Conservation (phyloP, 2,888 invertebrate species). For the Leucozona laternaria region DNA sequence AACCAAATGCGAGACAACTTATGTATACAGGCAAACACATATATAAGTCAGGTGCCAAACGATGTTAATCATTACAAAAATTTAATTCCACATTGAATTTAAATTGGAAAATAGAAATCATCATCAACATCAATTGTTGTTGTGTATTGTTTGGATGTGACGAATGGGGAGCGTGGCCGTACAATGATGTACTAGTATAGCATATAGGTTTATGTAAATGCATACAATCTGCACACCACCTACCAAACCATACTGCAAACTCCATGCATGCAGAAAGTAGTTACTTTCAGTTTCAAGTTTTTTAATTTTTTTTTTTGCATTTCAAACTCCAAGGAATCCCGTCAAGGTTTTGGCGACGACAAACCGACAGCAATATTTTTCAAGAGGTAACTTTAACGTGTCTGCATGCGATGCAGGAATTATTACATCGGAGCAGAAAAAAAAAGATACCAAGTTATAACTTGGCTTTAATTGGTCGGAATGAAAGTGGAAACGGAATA, state of each 20-base stretch:
- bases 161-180: constrained; percentile 25
- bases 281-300: constrained; percentile 45
- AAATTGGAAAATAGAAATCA: constrained; percentile 36
- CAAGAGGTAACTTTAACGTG: constrained; percentile 21
- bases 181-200: constrained; percentile 6
- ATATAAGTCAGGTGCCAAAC: constrained; percentile 52
- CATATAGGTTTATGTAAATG: constrained; percentile 2
- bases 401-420: constrained; percentile 17
- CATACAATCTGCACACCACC: constrained; percentile 1
- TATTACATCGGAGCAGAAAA: constrained; percentile 21
- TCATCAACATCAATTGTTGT: constrained; percentile 16
- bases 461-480: constrained; percentile 37
- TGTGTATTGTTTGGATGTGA: constrained; percentile 28
- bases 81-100: constrained; percentile 38
- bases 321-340: not conserved
- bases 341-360: constrained; percentile 27
- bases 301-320: constrained; percentile 4
- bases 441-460: constrained; percentile 13
- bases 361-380: constrained; percentile 23
- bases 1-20: not conserved
- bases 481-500: constrained; percentile 40
- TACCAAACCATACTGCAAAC: not conserved
- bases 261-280: constrained; percentile 21
- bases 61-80: constrained; percentile 47
- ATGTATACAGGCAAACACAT: not conserved